Evolutionary conservation across 2,888 invertebrate genomes (phyloP).

Genomic region (Chrysotoxum bicinctum): DNA sequence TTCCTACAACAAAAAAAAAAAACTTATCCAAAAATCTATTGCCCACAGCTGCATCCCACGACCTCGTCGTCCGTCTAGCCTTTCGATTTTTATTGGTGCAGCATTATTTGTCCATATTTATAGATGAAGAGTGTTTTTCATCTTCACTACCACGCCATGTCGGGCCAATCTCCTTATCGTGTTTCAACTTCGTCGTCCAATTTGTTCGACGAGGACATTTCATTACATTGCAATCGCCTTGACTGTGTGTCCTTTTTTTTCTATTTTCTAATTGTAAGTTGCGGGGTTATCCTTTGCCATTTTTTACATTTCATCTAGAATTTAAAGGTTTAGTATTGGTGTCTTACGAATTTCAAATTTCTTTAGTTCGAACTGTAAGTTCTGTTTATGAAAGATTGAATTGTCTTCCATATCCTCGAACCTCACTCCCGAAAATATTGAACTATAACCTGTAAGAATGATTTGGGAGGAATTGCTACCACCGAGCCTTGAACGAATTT

Average conservation of each 20-base stretch:
- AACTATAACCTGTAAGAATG: too few species aligned
- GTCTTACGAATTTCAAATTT: too few species aligned
- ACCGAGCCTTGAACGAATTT: too few species aligned
- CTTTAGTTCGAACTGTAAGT: too few species aligned
- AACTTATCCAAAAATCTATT: background rate
- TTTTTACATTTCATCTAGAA: background rate
- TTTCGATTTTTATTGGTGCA: constrained; percentile 63
- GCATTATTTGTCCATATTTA: constrained; percentile 33
- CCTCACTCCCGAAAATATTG: too few species aligned
- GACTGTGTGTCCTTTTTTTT: constrained; percentile 25
- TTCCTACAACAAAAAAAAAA: background rate
- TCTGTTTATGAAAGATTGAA: too few species aligned
- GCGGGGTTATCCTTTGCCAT: constrained; percentile 3
- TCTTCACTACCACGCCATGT: constrained; percentile 10
- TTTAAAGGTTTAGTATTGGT: background rate
- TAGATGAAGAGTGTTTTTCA: constrained; percentile 33
- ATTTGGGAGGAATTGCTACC: too few species aligned
- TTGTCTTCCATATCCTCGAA: too few species aligned
- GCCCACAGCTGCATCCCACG: constrained; percentile 29
- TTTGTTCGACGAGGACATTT: constrained; percentile 69
- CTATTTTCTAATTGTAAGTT: constrained; percentile 13
- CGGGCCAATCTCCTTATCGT: constrained; percentile 48
- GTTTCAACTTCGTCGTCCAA: constrained; percentile 58
- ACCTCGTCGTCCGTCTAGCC: constrained; percentile 29
- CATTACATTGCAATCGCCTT: constrained; percentile 44